These are phyloP conservation scores for Eupsilia transversa DNA, from an alignment of 2,888 invertebrate genomes.

Conservation along the genomic window DNA sequence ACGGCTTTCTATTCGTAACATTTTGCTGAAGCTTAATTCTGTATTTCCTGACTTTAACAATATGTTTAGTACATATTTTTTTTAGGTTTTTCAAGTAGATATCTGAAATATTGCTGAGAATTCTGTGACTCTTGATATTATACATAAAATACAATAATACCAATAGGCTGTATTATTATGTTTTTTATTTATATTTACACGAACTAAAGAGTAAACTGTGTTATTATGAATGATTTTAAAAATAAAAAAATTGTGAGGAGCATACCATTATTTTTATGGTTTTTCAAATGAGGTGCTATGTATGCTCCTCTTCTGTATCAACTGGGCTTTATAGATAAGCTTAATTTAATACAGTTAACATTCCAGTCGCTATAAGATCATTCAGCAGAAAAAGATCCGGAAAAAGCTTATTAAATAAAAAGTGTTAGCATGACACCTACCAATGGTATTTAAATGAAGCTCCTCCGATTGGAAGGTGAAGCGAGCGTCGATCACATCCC, in stretches of 20 bases:
- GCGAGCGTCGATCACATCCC: constrained; percentile 84
- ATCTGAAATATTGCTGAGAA: neutral
- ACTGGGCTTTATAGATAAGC: too few relatives aligned
- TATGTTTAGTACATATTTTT: neutral
- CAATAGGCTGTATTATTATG: too few relatives aligned
- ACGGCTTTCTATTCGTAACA: neutral
- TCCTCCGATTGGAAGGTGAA: constrained; percentile 89
- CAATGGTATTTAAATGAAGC: constrained; percentile 87
- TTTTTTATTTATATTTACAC: too few relatives aligned
- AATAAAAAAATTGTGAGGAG: too few relatives aligned
- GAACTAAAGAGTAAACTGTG: neutral
- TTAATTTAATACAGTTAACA: constrained; percentile 14
- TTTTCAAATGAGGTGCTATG: too few relatives aligned
- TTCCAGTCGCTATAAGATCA: constrained; percentile 16
- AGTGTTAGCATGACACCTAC: constrained; percentile 76
- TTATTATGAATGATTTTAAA: neutral
- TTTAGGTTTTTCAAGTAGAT: neutral
- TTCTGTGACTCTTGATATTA: neutral
- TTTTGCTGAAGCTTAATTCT: neutral
- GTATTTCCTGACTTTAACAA: neutral
- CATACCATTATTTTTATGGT: neutral
- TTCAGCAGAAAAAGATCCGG: neutral
- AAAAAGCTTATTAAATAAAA: constrained; percentile 30
- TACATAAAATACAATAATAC: too few relatives aligned
- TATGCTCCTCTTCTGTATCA: neutral